A percentile compares a stretch with the other conserved stretches of the same genome.
Evolutionary conservation across 2,888 invertebrate genomes (phyloP).

Genomic region (Hyposoter didymator): DNA sequence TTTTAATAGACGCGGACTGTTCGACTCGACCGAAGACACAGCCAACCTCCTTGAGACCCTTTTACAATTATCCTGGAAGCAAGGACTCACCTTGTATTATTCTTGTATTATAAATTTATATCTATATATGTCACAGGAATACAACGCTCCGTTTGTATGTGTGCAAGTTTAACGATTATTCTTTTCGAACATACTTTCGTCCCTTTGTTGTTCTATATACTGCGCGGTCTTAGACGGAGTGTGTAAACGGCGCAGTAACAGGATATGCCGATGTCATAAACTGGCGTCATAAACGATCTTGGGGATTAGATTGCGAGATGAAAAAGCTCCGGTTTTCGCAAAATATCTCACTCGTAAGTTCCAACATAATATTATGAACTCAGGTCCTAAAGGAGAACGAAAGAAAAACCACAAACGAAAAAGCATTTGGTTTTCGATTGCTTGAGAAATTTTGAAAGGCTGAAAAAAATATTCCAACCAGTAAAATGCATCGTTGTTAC

Average conservation of each 20-base stretch:
- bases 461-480: not conserved
- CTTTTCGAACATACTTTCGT: not conserved
- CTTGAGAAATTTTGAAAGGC: not conserved
- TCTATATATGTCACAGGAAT: not conserved
- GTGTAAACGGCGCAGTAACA: slow-evolving; percentile 3
- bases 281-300: slow-evolving; percentile 51
- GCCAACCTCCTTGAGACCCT: no score
- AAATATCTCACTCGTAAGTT: slow-evolving; percentile 12
- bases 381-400: slow-evolving; percentile 18
- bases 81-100: not conserved
- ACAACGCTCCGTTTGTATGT: not conserved
- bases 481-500: not conserved
- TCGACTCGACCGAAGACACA: no score
- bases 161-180: not conserved
- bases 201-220: not conserved
- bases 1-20: no score
- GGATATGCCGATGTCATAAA: slow-evolving; percentile 49
- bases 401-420: slow-evolving; percentile 7
- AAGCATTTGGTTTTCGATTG: slow-evolving; percentile 8
- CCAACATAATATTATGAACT: not conserved
- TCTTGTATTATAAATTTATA: not conserved
- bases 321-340: slow-evolving; percentile 44
- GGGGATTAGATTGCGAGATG: slow-evolving; percentile 42
- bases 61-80: no score
- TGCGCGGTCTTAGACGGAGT: not conserved